Conservation (phyloP, 2,797 vertebrate species). For the Calcarius lapponicus region DNA sequence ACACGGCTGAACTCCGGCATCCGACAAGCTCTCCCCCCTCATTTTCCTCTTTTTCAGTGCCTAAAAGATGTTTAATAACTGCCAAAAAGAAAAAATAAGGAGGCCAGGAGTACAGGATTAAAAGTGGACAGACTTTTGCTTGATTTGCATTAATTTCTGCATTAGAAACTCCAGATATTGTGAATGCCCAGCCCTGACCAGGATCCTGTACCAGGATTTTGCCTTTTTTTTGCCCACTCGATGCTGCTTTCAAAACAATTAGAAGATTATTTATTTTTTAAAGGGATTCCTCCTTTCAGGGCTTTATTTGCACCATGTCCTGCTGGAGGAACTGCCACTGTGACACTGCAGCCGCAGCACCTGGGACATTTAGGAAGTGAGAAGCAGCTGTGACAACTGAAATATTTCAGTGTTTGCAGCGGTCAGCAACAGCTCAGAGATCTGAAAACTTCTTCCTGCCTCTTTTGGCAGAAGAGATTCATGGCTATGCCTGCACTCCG, state of each 20-base stretch:
- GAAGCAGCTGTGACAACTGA: constrained; percentile 14
- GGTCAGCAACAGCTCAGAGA: not conserved
- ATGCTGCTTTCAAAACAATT: not conserved
- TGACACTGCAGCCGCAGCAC: not conserved
- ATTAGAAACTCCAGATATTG: not conserved
- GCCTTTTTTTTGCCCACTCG: not conserved
- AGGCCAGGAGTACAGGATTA: not conserved
- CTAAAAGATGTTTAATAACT: not conserved
- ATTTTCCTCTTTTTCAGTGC: not conserved
- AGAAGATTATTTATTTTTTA: rapidly evolving
- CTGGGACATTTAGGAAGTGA: not conserved
- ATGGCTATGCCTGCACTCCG: not conserved
- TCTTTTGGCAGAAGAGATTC: not conserved
- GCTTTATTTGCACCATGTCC: not conserved
- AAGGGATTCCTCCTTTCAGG: not conserved
- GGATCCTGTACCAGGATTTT: not conserved
- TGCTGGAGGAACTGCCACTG: too few species aligned
- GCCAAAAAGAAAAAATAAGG: not conserved
- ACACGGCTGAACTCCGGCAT: not conserved
- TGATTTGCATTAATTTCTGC: not conserved
- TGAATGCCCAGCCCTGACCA: not conserved
- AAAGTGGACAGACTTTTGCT: not conserved
- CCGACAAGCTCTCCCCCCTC: not conserved
- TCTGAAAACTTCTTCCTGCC: not conserved
- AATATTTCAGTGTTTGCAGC: constrained; percentile 38